Evolutionary conservation across 2,797 vertebrate species (phyloP), one percentile per base, ranked within the genome.

Genomic region (Acipenser ruthenus): DNA sequence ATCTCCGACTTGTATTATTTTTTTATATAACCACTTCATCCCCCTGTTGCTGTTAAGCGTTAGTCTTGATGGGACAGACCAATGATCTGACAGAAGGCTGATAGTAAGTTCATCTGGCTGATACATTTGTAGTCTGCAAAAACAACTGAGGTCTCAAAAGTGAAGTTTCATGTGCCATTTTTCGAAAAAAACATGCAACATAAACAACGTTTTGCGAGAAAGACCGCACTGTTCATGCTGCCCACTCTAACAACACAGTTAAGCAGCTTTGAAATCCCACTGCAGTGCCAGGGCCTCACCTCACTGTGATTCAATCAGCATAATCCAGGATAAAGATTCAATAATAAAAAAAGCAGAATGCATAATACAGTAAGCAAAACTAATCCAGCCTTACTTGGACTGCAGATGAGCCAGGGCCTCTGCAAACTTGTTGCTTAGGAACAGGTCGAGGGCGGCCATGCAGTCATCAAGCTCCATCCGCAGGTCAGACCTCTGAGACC

Each of bases 381-480:
- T 3, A 37, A 4, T 37, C 18, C 3, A 23, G 13, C 68, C 87
- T 86, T 83, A 98, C 96, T 93, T 96, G 83, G 84, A 86, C 77
- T 81, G 87, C 64, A 99, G 90, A 75, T 86, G 91, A 65, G 77
- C 79, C 80, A 95, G 90, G 49, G 96, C 93, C 79, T 95, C 92
- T 0, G 95, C 93, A 79, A 99, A 99, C 66, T 93, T 86, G 80
- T 99, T 99, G 80, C 82, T 92, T 71, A 98, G 92, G 80, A 99
- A 99, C 72, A 97, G 87, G 82, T 99, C 95, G 81, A 99, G 76
- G 60, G 94, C 94, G 0, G 74, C 88, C 93, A 95, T 96, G 72
- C 96, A 98, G 83, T 98, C 94, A 66, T 89, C 90, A 78, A 99
- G 84, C 58, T 91, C 90, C 79, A 86, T 63, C 0, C 93, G 93